A percentile compares a stretch with the other conserved stretches of the same genome.
Conservation (phyloP, 2,797 vertebrate species). For the Eutrigla gurnardus region DNA sequence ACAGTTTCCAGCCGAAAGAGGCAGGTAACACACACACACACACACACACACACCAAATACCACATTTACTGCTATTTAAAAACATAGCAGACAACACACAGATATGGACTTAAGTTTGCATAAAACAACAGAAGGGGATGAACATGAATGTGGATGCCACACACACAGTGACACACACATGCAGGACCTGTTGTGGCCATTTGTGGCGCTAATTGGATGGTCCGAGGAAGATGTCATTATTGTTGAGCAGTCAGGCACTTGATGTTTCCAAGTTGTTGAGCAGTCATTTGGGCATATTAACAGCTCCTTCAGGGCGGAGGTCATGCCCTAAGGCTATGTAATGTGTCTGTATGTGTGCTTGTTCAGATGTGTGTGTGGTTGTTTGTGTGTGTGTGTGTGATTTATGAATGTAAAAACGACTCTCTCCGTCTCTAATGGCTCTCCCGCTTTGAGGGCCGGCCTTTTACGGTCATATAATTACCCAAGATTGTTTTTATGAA, state of each 20-base stretch:
- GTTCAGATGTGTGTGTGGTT: conserved; percentile 23
- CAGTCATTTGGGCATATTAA: conserved; percentile 84
- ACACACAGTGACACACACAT: conserved; percentile 17
- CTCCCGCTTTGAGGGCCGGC: conserved; percentile 48
- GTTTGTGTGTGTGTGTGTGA: conserved; percentile 34
- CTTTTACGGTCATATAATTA: conserved; percentile 76
- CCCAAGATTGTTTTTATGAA: conserved; percentile 70
- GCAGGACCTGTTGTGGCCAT: conserved; percentile 79
- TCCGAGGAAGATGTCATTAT: conserved; percentile 82
- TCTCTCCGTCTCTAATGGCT: conserved; percentile 52
- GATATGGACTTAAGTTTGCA: conserved; percentile 14
- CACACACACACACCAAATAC: conserved; percentile 7
- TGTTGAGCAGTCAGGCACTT: conserved; percentile 77
- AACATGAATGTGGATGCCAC: background rate
- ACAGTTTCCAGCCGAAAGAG: conserved; percentile 86
- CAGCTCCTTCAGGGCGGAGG: conserved; percentile 80
- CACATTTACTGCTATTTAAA: conserved; percentile 1
- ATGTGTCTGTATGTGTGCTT: conserved; percentile 40
- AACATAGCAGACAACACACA: conserved; percentile 5
- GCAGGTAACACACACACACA: conserved; percentile 75
- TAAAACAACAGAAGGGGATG: background rate
- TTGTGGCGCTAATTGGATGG: conserved; percentile 79
- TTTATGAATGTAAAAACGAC: conserved; percentile 59
- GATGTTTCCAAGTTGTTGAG: conserved; percentile 80
- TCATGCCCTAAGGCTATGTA: conserved; percentile 58